These are phyloP conservation scores for Cossypha dichroa DNA, from an alignment of 2,797 vertebrate species.

Conservation along the genomic window DNA sequence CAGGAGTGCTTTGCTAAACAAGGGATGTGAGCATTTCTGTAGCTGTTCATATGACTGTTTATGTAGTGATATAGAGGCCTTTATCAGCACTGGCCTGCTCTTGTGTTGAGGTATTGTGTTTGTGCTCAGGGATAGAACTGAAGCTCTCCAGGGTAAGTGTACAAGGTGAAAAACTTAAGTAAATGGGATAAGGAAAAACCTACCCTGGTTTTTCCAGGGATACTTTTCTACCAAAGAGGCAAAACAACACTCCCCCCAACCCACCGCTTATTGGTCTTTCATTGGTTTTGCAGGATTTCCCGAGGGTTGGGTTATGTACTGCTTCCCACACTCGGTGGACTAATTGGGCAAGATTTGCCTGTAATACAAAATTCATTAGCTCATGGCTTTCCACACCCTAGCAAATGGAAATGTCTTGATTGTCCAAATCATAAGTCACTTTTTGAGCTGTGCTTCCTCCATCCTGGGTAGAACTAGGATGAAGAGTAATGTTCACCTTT, in stretches of 20 bases:
- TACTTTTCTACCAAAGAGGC: neutral
- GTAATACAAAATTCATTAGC: neutral
- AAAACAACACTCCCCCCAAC: neutral
- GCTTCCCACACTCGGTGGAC: fast-evolving
- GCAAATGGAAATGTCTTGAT: neutral
- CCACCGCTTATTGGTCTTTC: neutral
- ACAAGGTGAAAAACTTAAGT: neutral
- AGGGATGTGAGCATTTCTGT: neutral
- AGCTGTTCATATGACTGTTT: neutral
- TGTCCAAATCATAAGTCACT: neutral
- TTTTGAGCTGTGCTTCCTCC: neutral
- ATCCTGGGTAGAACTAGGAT: neutral
- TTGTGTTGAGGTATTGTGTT: neutral
- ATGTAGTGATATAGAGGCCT: neutral
- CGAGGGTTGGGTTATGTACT: neutral
- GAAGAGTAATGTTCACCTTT: neutral
- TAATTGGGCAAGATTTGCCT: neutral
- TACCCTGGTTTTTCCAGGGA: neutral
- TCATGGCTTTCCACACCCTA: neutral
- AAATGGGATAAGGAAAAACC: neutral
- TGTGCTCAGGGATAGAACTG: neutral
- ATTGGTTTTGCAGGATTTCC: neutral
- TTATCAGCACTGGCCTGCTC: neutral
- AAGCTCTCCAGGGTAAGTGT: neutral
- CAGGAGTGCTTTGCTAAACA: neutral